Evolutionary conservation across 2,888 invertebrate genomes (phyloP).

Genomic region (Macrophya alboannulata): DNA sequence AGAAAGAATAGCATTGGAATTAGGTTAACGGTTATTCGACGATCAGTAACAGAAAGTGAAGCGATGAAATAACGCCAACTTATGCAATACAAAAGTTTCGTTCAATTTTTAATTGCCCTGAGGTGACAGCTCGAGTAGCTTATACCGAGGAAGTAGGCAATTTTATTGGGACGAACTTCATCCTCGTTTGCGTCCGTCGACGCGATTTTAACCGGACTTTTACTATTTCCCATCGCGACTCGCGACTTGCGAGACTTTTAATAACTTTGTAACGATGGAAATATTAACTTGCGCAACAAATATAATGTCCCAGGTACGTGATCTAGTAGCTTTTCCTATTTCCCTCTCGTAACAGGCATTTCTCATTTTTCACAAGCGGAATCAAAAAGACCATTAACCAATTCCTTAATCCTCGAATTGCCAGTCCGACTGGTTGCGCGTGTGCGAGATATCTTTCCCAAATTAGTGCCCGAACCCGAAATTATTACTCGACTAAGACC

Average conservation of each 20-base stretch:
- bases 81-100: not conserved
- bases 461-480: not conserved
- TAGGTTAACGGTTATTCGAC: not conserved
- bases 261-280: slow-evolving; percentile 18
- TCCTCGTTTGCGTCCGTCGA: not conserved
- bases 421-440: not conserved
- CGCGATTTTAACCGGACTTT: slow-evolving; percentile 20
- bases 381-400: too few species aligned
- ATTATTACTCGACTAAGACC: not conserved
- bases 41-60: not conserved
- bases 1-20: not conserved
- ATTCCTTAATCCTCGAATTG: not conserved
- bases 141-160: slow-evolving; percentile 1
- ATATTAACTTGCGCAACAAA: slow-evolving; percentile 13
- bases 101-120: slow-evolving; percentile 34
- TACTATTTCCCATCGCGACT: not conserved
- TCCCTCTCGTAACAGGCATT: not conserved
- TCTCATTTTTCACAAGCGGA: not conserved
- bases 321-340: not conserved
- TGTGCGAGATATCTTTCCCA: not conserved
- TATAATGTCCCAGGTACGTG: not conserved
- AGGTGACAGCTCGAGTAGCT: not conserved
- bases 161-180: slow-evolving; percentile 25
- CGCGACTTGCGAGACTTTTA: slow-evolving; percentile 6
- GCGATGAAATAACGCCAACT: slow-evolving; percentile 10